Evolutionary conservation across 2,113 vertebrate genomes (phyloP).

Genomic region (Cheilinus undulatus): DNA sequence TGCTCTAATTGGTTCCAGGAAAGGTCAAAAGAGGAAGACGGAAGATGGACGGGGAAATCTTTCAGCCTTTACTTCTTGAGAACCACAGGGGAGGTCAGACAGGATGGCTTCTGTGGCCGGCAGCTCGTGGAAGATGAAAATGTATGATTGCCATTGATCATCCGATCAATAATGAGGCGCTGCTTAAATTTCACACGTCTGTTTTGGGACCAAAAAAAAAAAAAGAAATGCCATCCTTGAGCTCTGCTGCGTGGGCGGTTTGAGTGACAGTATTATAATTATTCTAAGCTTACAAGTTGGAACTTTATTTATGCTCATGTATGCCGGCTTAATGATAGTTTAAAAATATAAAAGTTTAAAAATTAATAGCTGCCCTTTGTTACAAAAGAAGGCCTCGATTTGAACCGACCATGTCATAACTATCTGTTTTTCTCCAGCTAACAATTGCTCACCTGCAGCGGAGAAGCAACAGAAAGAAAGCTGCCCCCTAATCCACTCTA

Average conservation of each 20-base stretch:
- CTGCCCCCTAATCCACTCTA: constrained; percentile 82
- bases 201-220: constrained; percentile 13
- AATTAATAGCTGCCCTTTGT: constrained; percentile 47
- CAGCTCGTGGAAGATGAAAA: constrained; percentile 33
- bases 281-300: constrained; percentile 36
- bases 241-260: constrained; percentile 20
- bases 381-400: constrained; percentile 52
- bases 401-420: constrained; percentile 61
- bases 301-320: constrained; percentile 25
- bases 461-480: constrained; percentile 75
- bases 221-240: background rate
- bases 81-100: constrained; percentile 28
- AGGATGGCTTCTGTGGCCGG: constrained; percentile 27
- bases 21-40: constrained; percentile 52
- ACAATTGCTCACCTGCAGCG: constrained; percentile 81
- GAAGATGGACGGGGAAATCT: constrained; percentile 31
- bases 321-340: constrained; percentile 37
- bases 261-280: constrained; percentile 59
- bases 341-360: background rate
- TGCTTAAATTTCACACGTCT: constrained; percentile 47
- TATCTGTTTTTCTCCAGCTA: constrained; percentile 69
- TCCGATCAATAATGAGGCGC: constrained; percentile 44
- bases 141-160: constrained; percentile 65
- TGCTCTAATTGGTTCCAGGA: constrained; percentile 60
- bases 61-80: constrained; percentile 38